A percentile compares a stretch with the other conserved stretches of the same genome.
Evolutionary conservation across 1,140 invertebrate genomes (phyloP).

Genomic region (Hydropsyche tenuis): DNA sequence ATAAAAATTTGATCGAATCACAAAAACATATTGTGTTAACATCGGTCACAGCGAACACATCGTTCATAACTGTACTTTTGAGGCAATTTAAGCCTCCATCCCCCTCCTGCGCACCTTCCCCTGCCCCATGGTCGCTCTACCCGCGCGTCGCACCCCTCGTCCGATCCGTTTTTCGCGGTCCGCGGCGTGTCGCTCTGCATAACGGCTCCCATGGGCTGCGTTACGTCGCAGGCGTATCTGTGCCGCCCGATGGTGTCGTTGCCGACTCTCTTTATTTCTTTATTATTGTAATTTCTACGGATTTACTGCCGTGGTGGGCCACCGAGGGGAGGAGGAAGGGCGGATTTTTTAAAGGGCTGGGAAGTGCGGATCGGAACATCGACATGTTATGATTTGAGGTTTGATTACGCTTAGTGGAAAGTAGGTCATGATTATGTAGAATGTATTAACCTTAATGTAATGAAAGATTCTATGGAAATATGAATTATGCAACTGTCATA

Average conservation of each 20-base stretch:
- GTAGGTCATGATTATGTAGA: too few relatives aligned
- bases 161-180: neutral
- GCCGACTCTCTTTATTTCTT: slow-evolving; percentile 48
- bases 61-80: neutral
- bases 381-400: too few relatives aligned
- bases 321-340: too few relatives aligned
- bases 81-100: neutral
- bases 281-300: slow-evolving; percentile 49
- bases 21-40: too few relatives aligned
- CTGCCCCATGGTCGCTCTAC: neutral
- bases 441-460: too few relatives aligned
- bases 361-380: too few relatives aligned
- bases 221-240: slow-evolving; percentile 29
- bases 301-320: slow-evolving; percentile 23
- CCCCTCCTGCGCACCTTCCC: neutral
- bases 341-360: too few relatives aligned
- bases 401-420: too few relatives aligned
- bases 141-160: neutral
- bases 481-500: too few relatives aligned
- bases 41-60: neutral
- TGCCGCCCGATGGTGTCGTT: slow-evolving; percentile 47
- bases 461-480: too few relatives aligned
- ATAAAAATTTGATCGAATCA: too few relatives aligned
- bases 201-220: slow-evolving; percentile 47
- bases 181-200: slow-evolving; percentile 22